A percentile compares a stretch with the other conserved stretches of the same genome.
These are phyloP conservation scores for Tinea pellionella DNA, from an alignment of 2,888 invertebrate genomes.

Conservation along the genomic window DNA sequence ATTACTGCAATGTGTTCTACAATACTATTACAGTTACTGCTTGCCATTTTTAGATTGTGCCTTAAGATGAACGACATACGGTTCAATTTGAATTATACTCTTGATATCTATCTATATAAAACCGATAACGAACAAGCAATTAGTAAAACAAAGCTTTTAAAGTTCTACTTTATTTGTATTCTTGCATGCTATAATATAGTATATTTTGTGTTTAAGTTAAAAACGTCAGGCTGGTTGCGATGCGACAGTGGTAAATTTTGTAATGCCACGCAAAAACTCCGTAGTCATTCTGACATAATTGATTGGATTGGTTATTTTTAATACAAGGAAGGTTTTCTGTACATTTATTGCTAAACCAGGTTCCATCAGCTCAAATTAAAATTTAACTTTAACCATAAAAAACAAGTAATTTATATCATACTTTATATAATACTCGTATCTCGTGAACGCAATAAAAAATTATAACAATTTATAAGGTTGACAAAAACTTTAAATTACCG, in stretches of 20 bases:
- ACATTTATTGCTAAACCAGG: background rate
- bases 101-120: too few relatives aligned
- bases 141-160: too few relatives aligned
- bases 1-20: background rate
- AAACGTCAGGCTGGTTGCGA: conserved; percentile 17
- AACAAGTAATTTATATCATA: background rate
- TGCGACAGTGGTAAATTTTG: conserved; percentile 23
- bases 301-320: conserved; percentile 13
- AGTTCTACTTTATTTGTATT: background rate
- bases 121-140: too few relatives aligned
- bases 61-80: too few relatives aligned
- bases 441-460: background rate
- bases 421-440: too few relatives aligned
- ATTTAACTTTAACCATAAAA: background rate
- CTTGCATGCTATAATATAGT: conserved; percentile 22
- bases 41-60: too few relatives aligned
- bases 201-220: conserved; percentile 20
- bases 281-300: conserved; percentile 23
- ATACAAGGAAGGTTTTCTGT: conserved; percentile 6
- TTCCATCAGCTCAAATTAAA: conserved; percentile 6
- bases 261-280: conserved; percentile 20
- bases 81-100: too few relatives aligned
- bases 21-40: too few relatives aligned
- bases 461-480: background rate
- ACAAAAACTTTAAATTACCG: conserved; percentile 1